phyloP scores from a whole-genome alignment of 1,140 invertebrate species.

The Neocloeon triangulifer region DNA sequence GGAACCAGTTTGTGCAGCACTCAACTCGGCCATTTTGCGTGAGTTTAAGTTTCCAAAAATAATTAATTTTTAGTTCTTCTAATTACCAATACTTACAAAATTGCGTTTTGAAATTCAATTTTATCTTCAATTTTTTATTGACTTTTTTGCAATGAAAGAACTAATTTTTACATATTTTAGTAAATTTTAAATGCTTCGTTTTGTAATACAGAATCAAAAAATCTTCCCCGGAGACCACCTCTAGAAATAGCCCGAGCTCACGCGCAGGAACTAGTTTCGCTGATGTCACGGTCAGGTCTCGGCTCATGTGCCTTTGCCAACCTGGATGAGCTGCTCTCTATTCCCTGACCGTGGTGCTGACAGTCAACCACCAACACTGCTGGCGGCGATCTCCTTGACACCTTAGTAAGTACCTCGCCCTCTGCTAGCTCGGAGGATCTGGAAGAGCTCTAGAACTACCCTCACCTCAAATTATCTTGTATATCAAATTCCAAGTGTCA shows the following conservation, averaged over 20 bases:
- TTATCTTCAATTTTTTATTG: background rate
- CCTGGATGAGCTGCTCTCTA: conserved; percentile 45
- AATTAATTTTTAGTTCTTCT: background rate
- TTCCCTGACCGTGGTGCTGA: no score
- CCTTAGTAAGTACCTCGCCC: no score
- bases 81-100: background rate
- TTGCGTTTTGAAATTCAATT: background rate
- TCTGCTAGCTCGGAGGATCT: no score
- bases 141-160: background rate
- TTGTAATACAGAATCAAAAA: conserved; percentile 56
- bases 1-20: conserved; percentile 79
- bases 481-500: no score
- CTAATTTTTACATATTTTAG: background rate
- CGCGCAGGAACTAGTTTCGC: conserved; percentile 60
- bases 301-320: conserved; percentile 87
- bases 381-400: no score
- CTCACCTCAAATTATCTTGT: no score
- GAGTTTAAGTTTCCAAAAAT: no score
- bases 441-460: no score
- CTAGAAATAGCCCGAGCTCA: conserved; percentile 80
- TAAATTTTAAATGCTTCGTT: background rate
- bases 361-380: no score
- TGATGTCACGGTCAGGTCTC: conserved; percentile 74
- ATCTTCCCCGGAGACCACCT: conserved; percentile 67
- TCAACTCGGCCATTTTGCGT: conserved; percentile 95